phyloP scores from a whole-genome alignment of 2,113 vertebrate species.

The Podiceps cristatus region DNA sequence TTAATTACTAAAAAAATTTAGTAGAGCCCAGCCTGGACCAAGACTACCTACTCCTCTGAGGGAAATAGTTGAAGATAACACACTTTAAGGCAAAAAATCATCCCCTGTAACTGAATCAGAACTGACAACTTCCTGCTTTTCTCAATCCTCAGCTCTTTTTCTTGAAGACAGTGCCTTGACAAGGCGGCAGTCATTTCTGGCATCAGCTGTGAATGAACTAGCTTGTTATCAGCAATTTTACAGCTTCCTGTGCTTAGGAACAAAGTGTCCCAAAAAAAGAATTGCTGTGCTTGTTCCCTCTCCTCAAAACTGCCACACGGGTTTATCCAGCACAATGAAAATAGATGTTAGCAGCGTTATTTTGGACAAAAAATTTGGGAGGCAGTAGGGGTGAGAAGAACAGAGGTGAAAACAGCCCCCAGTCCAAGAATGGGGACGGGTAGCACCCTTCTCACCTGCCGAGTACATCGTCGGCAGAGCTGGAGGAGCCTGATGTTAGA shows the following conservation, averaged over 20 bases:
- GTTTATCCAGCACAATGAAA: neutral
- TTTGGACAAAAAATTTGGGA: neutral
- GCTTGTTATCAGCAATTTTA: slow-evolving; percentile 64
- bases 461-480: rapidly evolving
- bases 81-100: slow-evolving; percentile 59
- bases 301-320: neutral
- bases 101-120: slow-evolving; percentile 43
- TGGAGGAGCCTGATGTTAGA: neutral
- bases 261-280: slow-evolving; percentile 46
- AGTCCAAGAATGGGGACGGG: rapidly evolving
- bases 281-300: slow-evolving; percentile 5
- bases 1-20: slow-evolving; percentile 52
- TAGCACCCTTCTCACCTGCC: neutral
- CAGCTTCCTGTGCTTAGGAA: slow-evolving; percentile 62
- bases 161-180: neutral
- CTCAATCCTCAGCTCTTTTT: slow-evolving; percentile 50
- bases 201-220: slow-evolving; percentile 55
- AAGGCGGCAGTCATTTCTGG: slow-evolving; percentile 44
- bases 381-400: neutral
- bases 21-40: slow-evolving; percentile 11
- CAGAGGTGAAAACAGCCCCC: neutral
- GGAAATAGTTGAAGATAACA: slow-evolving; percentile 29
- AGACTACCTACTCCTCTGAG: neutral
- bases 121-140: slow-evolving; percentile 39
- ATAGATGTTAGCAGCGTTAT: neutral